phyloP scores from a whole-genome alignment of 2,797 vertebrate species.

The Aphelocoma californica region DNA sequence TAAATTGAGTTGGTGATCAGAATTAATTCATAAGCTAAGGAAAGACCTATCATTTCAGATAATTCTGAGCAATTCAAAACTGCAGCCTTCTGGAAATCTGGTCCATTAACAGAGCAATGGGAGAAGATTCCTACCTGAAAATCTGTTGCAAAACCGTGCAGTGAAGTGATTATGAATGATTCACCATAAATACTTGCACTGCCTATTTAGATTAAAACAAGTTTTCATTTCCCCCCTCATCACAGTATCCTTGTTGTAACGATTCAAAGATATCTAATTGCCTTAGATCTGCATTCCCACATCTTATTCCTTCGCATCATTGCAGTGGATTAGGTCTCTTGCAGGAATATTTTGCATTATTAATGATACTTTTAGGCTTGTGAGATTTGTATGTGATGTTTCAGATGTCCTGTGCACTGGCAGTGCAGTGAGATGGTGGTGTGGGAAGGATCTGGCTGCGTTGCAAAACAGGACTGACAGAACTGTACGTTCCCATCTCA shows the following conservation, averaged over 20 bases:
- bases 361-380: background rate
- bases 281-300: background rate
- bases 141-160: background rate
- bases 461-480: background rate
- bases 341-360: background rate
- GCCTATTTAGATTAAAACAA: background rate
- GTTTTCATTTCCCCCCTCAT: background rate
- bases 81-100: background rate
- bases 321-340: background rate
- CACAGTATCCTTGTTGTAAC: background rate
- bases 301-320: background rate
- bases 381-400: background rate
- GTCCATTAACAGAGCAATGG: background rate
- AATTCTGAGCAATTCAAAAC: background rate
- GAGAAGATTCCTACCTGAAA: background rate
- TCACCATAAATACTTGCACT: background rate
- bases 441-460: background rate
- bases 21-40: background rate
- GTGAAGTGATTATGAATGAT: background rate
- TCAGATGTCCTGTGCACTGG: background rate
- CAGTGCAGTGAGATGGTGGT: background rate
- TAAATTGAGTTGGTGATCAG: background rate
- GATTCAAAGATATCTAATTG: background rate
- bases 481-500: rapidly evolving
- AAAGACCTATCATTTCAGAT: background rate